phyloP scores from a whole-genome alignment of 1,140 invertebrate species.

The Drosophila ambigua region DNA sequence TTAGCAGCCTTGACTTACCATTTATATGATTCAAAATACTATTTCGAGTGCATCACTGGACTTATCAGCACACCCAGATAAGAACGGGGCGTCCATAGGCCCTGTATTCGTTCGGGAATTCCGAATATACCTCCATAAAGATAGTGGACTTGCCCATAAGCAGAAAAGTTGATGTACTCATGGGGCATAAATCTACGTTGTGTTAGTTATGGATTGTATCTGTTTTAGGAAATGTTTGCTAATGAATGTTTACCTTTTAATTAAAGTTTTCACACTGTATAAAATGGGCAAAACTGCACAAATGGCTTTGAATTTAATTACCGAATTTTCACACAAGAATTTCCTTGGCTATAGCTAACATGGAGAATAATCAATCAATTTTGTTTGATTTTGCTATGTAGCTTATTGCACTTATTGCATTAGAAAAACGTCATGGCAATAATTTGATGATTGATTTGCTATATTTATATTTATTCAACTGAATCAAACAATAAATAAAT shows the following conservation, averaged over 20 bases:
- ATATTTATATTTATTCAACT: not conserved
- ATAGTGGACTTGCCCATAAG: conserved; percentile 15
- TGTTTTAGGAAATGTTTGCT: conserved; percentile 4
- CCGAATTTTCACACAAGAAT: not conserved
- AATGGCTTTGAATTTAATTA: not conserved
- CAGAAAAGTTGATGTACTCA: conserved; percentile 12
- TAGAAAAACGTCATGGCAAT: conserved; percentile 10
- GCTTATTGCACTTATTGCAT: conserved; percentile 27
- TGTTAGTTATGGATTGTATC: conserved; percentile 5
- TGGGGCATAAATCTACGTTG: conserved; percentile 3
- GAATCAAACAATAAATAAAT: not conserved
- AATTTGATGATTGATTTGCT: conserved; percentile 16
- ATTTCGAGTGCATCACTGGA: conserved; percentile 17
- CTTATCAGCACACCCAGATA: conserved; percentile 28
- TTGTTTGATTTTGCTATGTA: not conserved
- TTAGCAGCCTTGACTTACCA: not conserved
- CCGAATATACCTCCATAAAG: conserved; percentile 36
- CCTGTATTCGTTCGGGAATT: conserved; percentile 19
- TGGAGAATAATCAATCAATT: conserved; percentile 20
- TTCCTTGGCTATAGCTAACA: not conserved
- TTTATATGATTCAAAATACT: conserved; percentile 30
- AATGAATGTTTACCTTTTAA: not conserved
- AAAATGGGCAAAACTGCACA: no score
- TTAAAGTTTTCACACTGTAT: no score
- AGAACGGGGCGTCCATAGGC: conserved; percentile 8